These are phyloP conservation scores for Hypotaenidia okinawae DNA, from an alignment of 2,797 vertebrate species.

Conservation along the genomic window DNA sequence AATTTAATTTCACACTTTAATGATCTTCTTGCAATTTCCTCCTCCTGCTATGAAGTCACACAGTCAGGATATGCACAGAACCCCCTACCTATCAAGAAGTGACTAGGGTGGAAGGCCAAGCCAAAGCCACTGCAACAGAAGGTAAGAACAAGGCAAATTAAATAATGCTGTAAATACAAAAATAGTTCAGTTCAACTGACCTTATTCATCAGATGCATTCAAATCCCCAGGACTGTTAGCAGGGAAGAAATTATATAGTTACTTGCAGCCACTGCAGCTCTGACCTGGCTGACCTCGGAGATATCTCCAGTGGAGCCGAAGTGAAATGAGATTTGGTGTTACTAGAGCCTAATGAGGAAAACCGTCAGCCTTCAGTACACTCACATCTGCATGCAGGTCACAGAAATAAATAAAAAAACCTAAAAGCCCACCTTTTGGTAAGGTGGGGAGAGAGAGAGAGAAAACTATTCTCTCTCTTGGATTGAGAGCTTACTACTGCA, in stretches of 20 bases:
- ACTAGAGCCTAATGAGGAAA: neutral
- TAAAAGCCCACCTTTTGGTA: neutral
- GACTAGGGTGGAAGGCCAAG: neutral
- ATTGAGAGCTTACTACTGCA: neutral
- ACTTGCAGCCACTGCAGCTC: neutral
- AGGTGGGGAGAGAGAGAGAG: neutral
- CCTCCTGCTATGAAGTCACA: neutral
- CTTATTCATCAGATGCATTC: neutral
- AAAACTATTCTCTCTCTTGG: neutral
- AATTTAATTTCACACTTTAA: constrained; percentile 70
- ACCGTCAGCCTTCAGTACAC: neutral
- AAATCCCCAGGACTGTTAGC: neutral
- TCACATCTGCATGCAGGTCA: neutral
- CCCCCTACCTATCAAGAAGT: neutral
- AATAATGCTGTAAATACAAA: constrained; percentile 22
- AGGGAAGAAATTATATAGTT: neutral
- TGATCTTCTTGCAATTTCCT: constrained; percentile 35
- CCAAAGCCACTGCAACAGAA: neutral
- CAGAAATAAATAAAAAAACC: neutral
- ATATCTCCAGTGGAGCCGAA: neutral
- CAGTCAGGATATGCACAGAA: neutral
- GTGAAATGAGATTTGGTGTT: neutral
- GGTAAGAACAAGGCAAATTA: neutral
- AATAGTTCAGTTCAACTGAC: neutral
- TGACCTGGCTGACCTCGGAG: neutral